phyloP scores from a whole-genome alignment of 2,888 invertebrate genomes.

The Oeneis ivallda region DNA sequence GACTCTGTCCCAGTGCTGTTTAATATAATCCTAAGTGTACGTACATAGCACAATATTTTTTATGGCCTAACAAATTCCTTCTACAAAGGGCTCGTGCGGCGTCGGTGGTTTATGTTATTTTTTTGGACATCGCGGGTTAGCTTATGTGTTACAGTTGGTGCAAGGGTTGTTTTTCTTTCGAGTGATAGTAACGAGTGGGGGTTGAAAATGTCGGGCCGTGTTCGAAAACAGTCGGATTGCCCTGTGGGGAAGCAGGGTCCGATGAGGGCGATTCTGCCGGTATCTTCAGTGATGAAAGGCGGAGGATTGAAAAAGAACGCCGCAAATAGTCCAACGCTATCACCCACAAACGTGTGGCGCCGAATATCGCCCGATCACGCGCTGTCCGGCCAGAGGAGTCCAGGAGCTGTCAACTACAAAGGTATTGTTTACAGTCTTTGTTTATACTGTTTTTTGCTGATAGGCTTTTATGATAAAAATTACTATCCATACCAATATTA shows the following conservation, averaged over 20 bases:
- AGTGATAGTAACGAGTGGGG: slow-evolving; percentile 46
- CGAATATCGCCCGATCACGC: slow-evolving; percentile 86
- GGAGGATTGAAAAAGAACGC: slow-evolving; percentile 82
- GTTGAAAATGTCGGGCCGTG: slow-evolving; percentile 81
- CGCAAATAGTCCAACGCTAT: slow-evolving; percentile 84
- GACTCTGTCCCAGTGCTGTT: slow-evolving; percentile 49
- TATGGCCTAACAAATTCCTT: slow-evolving; percentile 59
- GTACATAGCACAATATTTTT: slow-evolving; percentile 45
- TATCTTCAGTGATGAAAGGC: slow-evolving; percentile 86
- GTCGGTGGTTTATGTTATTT: slow-evolving; percentile 65
- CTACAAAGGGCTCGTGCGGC: slow-evolving; percentile 75
- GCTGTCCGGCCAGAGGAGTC: slow-evolving; percentile 87
- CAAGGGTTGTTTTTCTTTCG: slow-evolving; percentile 49
- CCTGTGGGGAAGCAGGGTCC: slow-evolving; percentile 83
- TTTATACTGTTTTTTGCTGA: slow-evolving; percentile 17
- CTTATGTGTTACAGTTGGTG: slow-evolving; percentile 50
- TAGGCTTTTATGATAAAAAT: no score
- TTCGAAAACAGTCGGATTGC: slow-evolving; percentile 86
- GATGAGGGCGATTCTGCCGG: slow-evolving; percentile 89
- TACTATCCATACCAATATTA: neutral
- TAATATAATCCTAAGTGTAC: slow-evolving; percentile 46
- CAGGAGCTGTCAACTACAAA: slow-evolving; percentile 87
- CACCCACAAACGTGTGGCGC: slow-evolving; percentile 85
- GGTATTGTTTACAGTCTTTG: slow-evolving; percentile 63
- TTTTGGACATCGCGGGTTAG: slow-evolving; percentile 53